These are phyloP conservation scores for Chydorus sphaericus DNA, from an alignment of 2,888 invertebrate species.

Conservation along the genomic window DNA sequence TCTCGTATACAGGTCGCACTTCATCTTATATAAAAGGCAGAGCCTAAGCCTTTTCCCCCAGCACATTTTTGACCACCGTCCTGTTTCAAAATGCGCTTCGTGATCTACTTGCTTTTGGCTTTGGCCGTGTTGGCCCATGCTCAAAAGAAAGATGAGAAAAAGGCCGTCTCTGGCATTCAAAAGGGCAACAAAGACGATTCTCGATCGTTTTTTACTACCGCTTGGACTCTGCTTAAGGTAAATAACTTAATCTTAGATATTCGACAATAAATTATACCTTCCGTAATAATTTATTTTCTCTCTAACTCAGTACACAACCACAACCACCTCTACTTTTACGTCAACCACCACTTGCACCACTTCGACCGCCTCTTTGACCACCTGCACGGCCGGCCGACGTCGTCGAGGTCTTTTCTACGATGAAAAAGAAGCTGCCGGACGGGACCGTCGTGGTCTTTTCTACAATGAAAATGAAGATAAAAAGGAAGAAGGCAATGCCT, in stretches of 20 bases:
- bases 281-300: too few relatives aligned
- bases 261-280: too few relatives aligned
- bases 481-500: background rate
- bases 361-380: background rate
- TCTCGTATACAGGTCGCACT: too few relatives aligned
- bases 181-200: background rate
- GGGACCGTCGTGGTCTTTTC: background rate
- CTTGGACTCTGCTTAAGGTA: background rate
- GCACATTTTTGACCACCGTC: too few relatives aligned
- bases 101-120: background rate
- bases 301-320: background rate
- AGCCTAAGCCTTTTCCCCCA: too few relatives aligned
- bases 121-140: background rate
- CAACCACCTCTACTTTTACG: background rate
- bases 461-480: background rate
- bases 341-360: background rate
- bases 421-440: background rate
- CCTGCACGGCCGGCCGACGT: conserved; percentile 1
- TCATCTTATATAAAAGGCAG: too few relatives aligned
- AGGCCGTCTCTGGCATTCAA: background rate
- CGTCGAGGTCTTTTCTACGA: conserved; percentile 1
- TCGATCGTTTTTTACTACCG: too few relatives aligned
- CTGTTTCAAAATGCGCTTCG: background rate
- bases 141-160: too few relatives aligned
- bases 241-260: too few relatives aligned